A percentile compares a stretch with the other conserved stretches of the same genome.
These are phyloP conservation scores for Myopa testacea DNA, from an alignment of 2,888 invertebrate genomes.

Conservation along the genomic window DNA sequence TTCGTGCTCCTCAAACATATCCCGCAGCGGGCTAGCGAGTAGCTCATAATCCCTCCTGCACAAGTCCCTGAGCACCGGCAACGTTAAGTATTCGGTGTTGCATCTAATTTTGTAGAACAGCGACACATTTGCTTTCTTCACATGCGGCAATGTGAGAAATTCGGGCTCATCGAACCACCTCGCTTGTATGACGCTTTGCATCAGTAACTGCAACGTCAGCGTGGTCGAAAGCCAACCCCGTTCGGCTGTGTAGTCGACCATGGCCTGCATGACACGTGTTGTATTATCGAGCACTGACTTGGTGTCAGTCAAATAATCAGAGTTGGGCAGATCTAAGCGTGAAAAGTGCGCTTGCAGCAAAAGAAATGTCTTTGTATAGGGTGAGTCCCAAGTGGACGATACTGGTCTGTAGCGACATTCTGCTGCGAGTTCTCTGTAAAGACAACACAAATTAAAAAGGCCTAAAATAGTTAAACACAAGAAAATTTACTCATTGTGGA, in stretches of 20 bases:
- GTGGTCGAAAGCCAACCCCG: constrained; percentile 89
- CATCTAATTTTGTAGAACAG: constrained; percentile 71
- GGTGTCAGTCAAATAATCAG: constrained; percentile 95
- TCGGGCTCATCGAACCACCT: constrained; percentile 84
- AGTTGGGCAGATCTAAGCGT: constrained; percentile 83
- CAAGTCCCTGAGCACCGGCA: constrained; percentile 63
- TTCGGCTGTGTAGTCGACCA: constrained; percentile 94
- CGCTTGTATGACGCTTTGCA: constrained; percentile 94
- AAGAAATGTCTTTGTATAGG: constrained; percentile 93
- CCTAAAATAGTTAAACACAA: background rate
- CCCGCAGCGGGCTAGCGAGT: constrained; percentile 73
- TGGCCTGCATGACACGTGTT: constrained; percentile 95
- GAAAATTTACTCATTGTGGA: constrained; percentile 81
- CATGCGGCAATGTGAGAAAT: constrained; percentile 81
- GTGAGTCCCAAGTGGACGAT: constrained; percentile 83
- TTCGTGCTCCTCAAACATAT: constrained; percentile 76
- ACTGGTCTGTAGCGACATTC: constrained; percentile 80
- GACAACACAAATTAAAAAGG: constrained; percentile 37
- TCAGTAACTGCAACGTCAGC: constrained; percentile 79
- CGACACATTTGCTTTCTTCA: constrained; percentile 76
- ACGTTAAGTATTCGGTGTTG: constrained; percentile 57
- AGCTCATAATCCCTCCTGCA: constrained; percentile 72
- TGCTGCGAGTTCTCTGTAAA: constrained; percentile 82
- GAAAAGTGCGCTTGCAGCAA: constrained; percentile 95
- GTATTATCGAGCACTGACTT: constrained; percentile 98